Evolutionary conservation across 2,888 invertebrate genomes (phyloP).

Genomic region (Spodoptera picta): DNA sequence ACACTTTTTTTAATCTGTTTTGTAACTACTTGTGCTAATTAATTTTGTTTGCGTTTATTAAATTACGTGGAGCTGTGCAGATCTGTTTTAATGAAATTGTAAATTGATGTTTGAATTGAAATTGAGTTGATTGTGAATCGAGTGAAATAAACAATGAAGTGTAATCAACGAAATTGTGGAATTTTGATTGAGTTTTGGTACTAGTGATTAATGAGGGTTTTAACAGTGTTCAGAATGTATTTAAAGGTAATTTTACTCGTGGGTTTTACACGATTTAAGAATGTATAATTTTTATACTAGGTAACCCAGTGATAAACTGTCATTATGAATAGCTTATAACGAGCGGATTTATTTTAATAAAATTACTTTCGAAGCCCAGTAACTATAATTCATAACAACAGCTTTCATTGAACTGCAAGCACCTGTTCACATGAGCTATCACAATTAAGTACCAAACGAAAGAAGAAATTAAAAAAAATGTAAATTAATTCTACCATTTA

Average conservation of each 20-base stretch:
- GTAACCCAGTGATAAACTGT: not conserved
- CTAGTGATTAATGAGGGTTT: conserved; percentile 20
- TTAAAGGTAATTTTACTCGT: conserved; percentile 8
- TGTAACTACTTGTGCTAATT: conserved; percentile 52
- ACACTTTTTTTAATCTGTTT: conserved; percentile 51
- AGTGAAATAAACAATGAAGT: conserved; percentile 23
- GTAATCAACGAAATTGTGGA: conserved; percentile 19
- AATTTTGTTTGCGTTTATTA: conserved; percentile 49
- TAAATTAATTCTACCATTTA: conserved; percentile 66
- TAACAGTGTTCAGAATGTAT: conserved; percentile 19
- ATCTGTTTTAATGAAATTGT: conserved; percentile 41
- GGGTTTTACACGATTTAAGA: not conserved
- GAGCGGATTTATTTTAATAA: too few relatives aligned
- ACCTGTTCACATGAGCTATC: conserved; percentile 36
- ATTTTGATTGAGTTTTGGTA: conserved; percentile 11
- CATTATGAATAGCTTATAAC: too few relatives aligned
- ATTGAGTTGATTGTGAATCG: conserved; percentile 15
- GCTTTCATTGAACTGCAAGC: conserved; percentile 7
- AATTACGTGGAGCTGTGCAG: conserved; percentile 40
- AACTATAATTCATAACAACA: conserved; percentile 26
- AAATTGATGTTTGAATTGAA: conserved; percentile 37
- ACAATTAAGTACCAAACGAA: conserved; percentile 21
- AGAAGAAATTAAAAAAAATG: conserved; percentile 45
- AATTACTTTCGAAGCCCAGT: too few relatives aligned
- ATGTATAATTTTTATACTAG: not conserved